Conservation (phyloP, 1,140 invertebrate genomes). For the Drosophila elegans region DNA sequence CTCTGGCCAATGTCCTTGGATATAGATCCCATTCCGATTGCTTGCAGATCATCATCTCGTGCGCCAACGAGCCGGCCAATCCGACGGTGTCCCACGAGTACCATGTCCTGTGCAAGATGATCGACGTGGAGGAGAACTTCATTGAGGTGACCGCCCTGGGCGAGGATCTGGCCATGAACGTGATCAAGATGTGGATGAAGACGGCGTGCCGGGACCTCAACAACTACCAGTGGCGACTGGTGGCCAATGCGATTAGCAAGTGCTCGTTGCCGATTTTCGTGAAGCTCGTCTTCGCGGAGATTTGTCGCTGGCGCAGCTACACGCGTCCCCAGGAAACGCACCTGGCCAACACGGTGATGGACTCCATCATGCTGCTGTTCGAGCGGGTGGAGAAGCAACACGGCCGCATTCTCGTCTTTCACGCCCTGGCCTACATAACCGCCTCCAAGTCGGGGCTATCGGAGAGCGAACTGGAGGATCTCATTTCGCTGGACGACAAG, state of each 20-base stretch:
- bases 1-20: slow-evolving; percentile 11
- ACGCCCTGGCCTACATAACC: slow-evolving; percentile 97
- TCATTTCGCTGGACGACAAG: slow-evolving; percentile 97
- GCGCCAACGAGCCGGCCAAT: slow-evolving; percentile 94
- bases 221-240: slow-evolving; percentile 97
- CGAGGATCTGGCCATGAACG: slow-evolving; percentile 96
- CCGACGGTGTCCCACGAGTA: slow-evolving; percentile 94
- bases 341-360: slow-evolving; percentile 97
- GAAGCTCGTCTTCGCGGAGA: slow-evolving; percentile 98
- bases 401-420: slow-evolving; percentile 95
- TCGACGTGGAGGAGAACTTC: slow-evolving; percentile 95
- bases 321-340: slow-evolving; percentile 96
- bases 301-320: slow-evolving; percentile 98
- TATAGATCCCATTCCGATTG: slow-evolving; percentile 50
- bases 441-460: slow-evolving; percentile 96
- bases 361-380: slow-evolving; percentile 98
- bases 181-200: slow-evolving; percentile 97
- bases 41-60: slow-evolving; percentile 94
- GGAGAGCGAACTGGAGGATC: slow-evolving; percentile 96
- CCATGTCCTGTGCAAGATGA: slow-evolving; percentile 94
- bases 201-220: slow-evolving; percentile 94
- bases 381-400: slow-evolving; percentile 98
- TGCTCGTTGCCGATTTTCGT: slow-evolving; percentile 99
- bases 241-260: slow-evolving; percentile 95
- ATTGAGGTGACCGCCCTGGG: slow-evolving; percentile 96